phyloP scores from a whole-genome alignment of 2,113 vertebrate species.

The Ptilorrhoa leucosticta region DNA sequence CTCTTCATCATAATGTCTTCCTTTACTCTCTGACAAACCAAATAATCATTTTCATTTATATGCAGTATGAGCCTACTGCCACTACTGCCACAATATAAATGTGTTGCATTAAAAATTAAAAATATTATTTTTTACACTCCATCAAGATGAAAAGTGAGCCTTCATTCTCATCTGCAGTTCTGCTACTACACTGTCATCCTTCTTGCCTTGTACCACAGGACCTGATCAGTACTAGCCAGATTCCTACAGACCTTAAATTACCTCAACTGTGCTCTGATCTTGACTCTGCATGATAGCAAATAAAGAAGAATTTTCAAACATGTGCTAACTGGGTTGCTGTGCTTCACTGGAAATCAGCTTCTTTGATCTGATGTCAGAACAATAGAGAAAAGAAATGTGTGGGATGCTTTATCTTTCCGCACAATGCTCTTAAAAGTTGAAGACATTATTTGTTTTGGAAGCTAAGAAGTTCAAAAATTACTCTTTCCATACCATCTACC shows the following conservation, averaged over 20 bases:
- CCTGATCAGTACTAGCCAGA: not conserved
- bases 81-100: constrained; percentile 57
- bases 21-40: constrained; percentile 38
- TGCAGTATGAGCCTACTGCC: constrained; percentile 22
- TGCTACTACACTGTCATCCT: constrained; percentile 5
- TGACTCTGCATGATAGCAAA: constrained; percentile 43
- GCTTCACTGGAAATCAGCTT: constrained; percentile 32
- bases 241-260: constrained; percentile 53
- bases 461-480: not conserved
- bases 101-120: constrained; percentile 76
- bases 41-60: constrained; percentile 61
- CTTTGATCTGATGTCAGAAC: constrained; percentile 61
- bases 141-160: constrained; percentile 68
- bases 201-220: constrained; percentile 26
- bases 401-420: constrained; percentile 14
- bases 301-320: constrained; percentile 53
- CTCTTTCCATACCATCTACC: not conserved
- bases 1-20: constrained; percentile 50
- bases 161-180: constrained; percentile 23
- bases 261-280: constrained; percentile 21
- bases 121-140: constrained; percentile 69
- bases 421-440: constrained; percentile 30
- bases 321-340: not conserved
- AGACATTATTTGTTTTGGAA: constrained; percentile 19
- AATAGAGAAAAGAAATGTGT: constrained; percentile 41